Percentiles rank a stretch among this genome's conserved stretches.
Evolutionary conservation across 2,888 invertebrate genomes (phyloP).

Genomic region (Ormyrus pomaceus): DNA sequence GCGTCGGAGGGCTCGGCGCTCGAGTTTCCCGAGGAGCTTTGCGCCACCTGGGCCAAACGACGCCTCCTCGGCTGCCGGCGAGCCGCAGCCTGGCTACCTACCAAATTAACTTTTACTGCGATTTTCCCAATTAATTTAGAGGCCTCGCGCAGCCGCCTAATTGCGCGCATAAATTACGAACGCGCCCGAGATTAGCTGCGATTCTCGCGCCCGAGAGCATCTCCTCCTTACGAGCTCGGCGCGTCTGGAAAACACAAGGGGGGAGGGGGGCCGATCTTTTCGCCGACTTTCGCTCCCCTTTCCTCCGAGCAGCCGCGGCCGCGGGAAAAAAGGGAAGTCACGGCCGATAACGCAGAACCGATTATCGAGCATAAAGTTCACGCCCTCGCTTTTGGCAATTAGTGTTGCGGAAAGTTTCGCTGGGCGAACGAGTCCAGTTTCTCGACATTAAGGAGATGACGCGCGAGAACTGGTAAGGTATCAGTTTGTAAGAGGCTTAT

Average conservation of each 20-base stretch:
- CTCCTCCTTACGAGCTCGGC: neutral
- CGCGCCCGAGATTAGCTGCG: conserved; percentile 59
- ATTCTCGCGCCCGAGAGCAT: conserved; percentile 3
- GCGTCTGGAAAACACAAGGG: neutral
- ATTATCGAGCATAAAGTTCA: too few relatives aligned
- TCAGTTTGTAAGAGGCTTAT: too few relatives aligned
- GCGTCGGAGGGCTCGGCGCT: conserved; percentile 6
- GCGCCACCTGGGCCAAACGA: conserved; percentile 72
- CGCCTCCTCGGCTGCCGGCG: conserved; percentile 55
- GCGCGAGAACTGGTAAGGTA: too few relatives aligned
- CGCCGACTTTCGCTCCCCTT: neutral
- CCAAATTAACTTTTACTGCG: conserved; percentile 74
- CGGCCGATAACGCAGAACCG: too few relatives aligned
- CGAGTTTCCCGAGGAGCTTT: conserved; percentile 56
- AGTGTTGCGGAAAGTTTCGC: too few relatives aligned
- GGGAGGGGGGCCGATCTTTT: neutral
- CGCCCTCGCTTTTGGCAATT: too few relatives aligned
- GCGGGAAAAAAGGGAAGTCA: too few relatives aligned
- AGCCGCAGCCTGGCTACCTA: conserved; percentile 62
- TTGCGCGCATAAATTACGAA: conserved; percentile 71
- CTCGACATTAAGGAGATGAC: too few relatives aligned
- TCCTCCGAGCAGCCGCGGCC: too few relatives aligned
- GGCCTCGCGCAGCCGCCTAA: conserved; percentile 67
- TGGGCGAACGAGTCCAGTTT: too few relatives aligned
- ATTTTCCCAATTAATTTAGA: conserved; percentile 73